Evolutionary conservation across 2,888 invertebrate species (phyloP).

Genomic region (Pelosia muscerda): DNA sequence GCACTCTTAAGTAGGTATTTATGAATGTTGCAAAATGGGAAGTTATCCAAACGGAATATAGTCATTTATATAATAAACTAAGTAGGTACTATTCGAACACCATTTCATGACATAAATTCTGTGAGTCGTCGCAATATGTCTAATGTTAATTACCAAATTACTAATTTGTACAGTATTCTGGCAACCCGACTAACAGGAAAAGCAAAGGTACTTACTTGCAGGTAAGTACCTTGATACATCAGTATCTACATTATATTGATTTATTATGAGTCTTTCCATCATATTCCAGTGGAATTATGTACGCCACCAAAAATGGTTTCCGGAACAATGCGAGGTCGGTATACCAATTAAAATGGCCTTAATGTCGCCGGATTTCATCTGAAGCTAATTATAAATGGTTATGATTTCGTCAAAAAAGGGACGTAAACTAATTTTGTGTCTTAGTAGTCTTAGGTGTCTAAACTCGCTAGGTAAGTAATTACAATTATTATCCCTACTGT

Average conservation of each 20-base stretch:
- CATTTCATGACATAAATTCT: neutral
- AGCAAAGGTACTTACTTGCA: too few species aligned
- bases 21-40: neutral
- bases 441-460: too few species aligned
- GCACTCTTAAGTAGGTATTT: neutral
- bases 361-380: neutral
- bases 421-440: neutral
- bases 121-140: neutral
- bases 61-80: neutral
- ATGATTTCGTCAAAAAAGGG: neutral
- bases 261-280: neutral
- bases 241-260: too few species aligned
- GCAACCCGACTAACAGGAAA: too few species aligned
- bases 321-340: neutral
- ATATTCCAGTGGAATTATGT: neutral
- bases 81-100: neutral
- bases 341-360: neutral
- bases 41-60: constrained; percentile 1
- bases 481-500: too few species aligned
- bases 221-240: too few species aligned
- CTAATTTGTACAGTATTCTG: too few species aligned
- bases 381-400: neutral
- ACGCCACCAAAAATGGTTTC: neutral
- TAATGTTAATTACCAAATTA: too few species aligned
- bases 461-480: too few species aligned